phyloP scores from a whole-genome alignment of 2,113 vertebrate species.

The Empidonax alnorum region DNA sequence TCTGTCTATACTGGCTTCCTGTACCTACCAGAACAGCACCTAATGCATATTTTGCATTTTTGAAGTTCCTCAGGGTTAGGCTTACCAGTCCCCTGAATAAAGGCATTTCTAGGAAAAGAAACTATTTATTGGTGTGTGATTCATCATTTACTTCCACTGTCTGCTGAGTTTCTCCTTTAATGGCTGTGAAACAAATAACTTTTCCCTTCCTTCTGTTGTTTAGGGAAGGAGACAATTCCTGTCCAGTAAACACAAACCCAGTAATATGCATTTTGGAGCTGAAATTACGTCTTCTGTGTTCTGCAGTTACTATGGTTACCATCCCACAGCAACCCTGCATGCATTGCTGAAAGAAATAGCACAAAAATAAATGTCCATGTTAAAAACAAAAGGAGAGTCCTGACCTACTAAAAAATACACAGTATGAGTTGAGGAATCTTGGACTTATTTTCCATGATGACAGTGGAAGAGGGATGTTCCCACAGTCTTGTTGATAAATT shows the following conservation, averaged over 20 bases:
- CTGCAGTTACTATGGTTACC: slow-evolving; percentile 78
- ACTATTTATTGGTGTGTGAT: not conserved
- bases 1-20: not conserved
- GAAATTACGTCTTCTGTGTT: slow-evolving; percentile 64
- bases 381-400: slow-evolving; percentile 13
- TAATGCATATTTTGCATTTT: not conserved
- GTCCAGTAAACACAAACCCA: slow-evolving; percentile 52
- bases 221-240: not conserved
- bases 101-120: not conserved
- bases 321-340: slow-evolving; percentile 57
- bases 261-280: slow-evolving; percentile 69
- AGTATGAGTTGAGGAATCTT: not conserved
- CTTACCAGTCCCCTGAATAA: not conserved
- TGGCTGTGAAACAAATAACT: not conserved
- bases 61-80: not conserved
- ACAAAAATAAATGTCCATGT: slow-evolving; percentile 32
- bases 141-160: not conserved
- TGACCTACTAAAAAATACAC: not conserved
- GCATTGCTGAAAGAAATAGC: slow-evolving; percentile 21
- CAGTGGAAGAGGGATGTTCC: not conserved
- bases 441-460: not conserved
- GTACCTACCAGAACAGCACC: not conserved
- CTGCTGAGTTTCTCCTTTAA: slow-evolving; percentile 12
- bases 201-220: slow-evolving; percentile 41
- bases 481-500: not conserved